phyloP scores from a whole-genome alignment of 2,888 invertebrate genomes.

The Achlya flavicornis region DNA sequence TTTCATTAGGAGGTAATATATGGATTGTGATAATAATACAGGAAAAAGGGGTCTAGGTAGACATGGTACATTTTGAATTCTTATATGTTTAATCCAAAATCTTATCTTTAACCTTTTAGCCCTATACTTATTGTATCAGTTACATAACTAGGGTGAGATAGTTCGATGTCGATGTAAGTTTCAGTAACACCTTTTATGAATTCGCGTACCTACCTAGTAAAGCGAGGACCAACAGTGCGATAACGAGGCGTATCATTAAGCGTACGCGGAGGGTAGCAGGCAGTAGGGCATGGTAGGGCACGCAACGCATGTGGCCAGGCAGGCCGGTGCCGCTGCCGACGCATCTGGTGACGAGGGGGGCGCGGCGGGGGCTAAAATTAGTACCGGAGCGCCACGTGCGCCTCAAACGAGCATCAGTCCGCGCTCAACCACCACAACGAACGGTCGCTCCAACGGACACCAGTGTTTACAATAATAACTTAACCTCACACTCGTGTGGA shows the following conservation, averaged over 20 bases:
- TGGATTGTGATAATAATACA: no score
- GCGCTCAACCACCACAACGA: slow-evolving; percentile 71
- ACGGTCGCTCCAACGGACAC: slow-evolving; percentile 53
- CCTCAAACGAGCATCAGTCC: slow-evolving; percentile 67
- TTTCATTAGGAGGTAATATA: no score
- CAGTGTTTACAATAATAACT: slow-evolving; percentile 58
- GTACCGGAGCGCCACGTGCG: slow-evolving; percentile 83
- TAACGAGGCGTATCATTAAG: slow-evolving; percentile 79
- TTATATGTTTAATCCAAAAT: background rate
- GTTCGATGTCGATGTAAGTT: background rate
- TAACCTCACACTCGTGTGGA: slow-evolving; percentile 54
- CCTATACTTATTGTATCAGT: background rate
- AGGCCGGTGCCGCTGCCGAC: slow-evolving; percentile 55
- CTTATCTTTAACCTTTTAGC: background rate
- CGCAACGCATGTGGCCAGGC: slow-evolving; percentile 78
- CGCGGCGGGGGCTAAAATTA: slow-evolving; percentile 85
- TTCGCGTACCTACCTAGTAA: slow-evolving; percentile 19
- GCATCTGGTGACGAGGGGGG: slow-evolving; percentile 80
- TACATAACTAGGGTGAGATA: background rate
- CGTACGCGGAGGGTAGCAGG: slow-evolving; percentile 68
- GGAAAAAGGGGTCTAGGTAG: no score
- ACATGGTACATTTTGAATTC: no score
- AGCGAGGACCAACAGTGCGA: slow-evolving; percentile 52
- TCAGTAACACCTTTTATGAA: background rate
- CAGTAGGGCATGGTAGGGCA: slow-evolving; percentile 72